These are phyloP conservation scores for Darevskia nairensis DNA, from an alignment of 2,797 vertebrate species.

Conservation along the genomic window DNA sequence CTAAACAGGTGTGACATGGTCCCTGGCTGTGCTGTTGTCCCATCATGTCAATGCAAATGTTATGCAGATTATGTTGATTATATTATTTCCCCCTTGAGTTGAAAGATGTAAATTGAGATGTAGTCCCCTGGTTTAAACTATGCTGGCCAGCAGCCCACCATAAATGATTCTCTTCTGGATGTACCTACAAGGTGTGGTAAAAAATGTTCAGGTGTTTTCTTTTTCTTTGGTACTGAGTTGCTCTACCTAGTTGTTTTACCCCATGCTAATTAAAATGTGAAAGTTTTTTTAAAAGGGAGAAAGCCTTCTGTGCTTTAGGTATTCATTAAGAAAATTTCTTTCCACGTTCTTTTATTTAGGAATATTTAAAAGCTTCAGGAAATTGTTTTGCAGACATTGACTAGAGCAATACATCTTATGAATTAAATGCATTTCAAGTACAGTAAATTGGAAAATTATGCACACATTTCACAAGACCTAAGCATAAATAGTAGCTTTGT, in stretches of 20 bases:
- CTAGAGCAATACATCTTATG: conserved; percentile 40
- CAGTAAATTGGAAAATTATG: conserved; percentile 46
- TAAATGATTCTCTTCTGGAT: conserved; percentile 2
- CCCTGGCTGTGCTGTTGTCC: background rate
- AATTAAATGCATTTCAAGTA: conserved; percentile 47
- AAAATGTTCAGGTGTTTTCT: background rate
- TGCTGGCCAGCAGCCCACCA: no score
- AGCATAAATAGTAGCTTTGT: conserved; percentile 37
- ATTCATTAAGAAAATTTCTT: conserved; percentile 24
- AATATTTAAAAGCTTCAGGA: conserved; percentile 46
- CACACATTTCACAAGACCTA: conserved; percentile 20
- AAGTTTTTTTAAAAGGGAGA: conserved; percentile 23
- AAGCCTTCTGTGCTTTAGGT: background rate
- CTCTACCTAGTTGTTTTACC: conserved; percentile 1
- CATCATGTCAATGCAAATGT: conserved; percentile 3
- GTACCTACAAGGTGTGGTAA: background rate
- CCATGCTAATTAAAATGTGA: conserved; percentile 34
- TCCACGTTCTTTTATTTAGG: conserved; percentile 34
- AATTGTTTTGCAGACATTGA: conserved; percentile 40
- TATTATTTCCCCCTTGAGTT: background rate
- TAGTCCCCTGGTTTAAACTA: background rate
- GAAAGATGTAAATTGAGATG: background rate
- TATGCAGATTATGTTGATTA: conserved; percentile 16
- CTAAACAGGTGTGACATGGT: background rate
- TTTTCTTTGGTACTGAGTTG: background rate